Base-by-base conservation (phyloP, 1,140 invertebrate species). In the Caenorhabditis latens region DNA sequence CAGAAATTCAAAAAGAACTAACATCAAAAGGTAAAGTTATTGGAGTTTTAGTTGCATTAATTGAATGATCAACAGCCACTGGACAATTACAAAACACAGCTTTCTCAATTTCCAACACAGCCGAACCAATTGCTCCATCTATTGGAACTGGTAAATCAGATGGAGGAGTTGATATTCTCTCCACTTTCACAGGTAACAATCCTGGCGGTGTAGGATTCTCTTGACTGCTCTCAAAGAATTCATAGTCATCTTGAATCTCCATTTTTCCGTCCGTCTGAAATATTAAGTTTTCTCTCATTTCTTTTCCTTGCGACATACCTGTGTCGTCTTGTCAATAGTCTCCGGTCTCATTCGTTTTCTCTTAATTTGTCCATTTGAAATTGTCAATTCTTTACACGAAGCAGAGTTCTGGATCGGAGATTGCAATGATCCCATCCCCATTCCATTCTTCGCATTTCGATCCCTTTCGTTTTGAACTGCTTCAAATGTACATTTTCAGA, bases 401-500 rank as follows among this genome's bases (percentile, higher is more conserved):
- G 43, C 32, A 32, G 32, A 19, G 14, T 0, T 21, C 21, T 79
- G 71, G 9, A n/a, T 50, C 42, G 43, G 71, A 4, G 71, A 50
- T 79, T 13, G 4, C 5, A 84, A 16, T 11, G 84, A 19, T 40
- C 14, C 42, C 21, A 63, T 24, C 9, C 61, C 61, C 61, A 63
- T 63, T 63, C 24, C 55, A 43, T 75, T 71, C 83, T 87, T 88
- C 16, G 79, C 65, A 46, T 88, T 88, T 8, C 87, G 55, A 42
- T 88, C 88, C 16, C 88, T 58, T 24, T 88, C 88, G 46, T 88
- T 88, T 82, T 88, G 88, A 14, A 88, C 88, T 3, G 88, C 87
- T 88, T 84, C 53, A 88, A 40, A 83, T 48, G 32, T 40, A 7
- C 19, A 84, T 61, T 63, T 8, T 7, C 4, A 9, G 43, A 32